Base-by-base conservation (phyloP, 1,140 invertebrate species). In the Thaumetopoea pityocampa region DNA sequence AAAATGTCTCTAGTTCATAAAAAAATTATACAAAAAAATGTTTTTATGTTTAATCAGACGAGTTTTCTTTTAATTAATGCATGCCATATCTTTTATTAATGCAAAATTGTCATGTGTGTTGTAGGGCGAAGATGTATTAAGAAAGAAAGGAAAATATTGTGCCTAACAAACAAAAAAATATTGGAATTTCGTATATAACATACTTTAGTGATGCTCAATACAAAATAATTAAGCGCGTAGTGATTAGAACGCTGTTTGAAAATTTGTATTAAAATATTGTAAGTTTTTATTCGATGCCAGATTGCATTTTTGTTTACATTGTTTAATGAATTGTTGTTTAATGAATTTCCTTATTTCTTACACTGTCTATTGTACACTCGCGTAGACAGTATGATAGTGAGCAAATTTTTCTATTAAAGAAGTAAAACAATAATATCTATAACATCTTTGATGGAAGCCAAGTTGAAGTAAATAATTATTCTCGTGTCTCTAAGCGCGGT, bases 131-230 rank as follows among this genome's bases (percentile, higher is more conserved):
- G 62, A 48, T 59, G 51, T 68, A n/a, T n/a, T 62, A 58, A 51
- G 56, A 55, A 65, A 63, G 60, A 38, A 64, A 60, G 47, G 46
- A 64, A 65, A 72, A 63, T 58, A 74, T 74, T 77, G 80, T 84
- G 80, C 80, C 80, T 84, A 82, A 84, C 73, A 60, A 77, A 68
- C 65, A 50, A 24, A 52, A 30, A 29, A 51, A 69, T 60, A n/a
- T 65, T 64, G 53, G 45, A 69, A 71, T 50, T 73, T 83, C 67
- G 62, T 66, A 42, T 57, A 63, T 66, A 70, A 62, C 77, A 69
- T 70, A 73, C 72, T 69, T 78, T 83, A 83, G 74, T 72, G 64
- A 78, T 78, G 79, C 79, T 84, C 79, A 83, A 83, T 45, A 32
- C 51, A 66, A 68, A 67, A 67, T 61, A 68, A 67, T 56, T 82